phyloP scores from a whole-genome alignment of 2,113 vertebrate genomes.

The Mus spicilegus region DNA sequence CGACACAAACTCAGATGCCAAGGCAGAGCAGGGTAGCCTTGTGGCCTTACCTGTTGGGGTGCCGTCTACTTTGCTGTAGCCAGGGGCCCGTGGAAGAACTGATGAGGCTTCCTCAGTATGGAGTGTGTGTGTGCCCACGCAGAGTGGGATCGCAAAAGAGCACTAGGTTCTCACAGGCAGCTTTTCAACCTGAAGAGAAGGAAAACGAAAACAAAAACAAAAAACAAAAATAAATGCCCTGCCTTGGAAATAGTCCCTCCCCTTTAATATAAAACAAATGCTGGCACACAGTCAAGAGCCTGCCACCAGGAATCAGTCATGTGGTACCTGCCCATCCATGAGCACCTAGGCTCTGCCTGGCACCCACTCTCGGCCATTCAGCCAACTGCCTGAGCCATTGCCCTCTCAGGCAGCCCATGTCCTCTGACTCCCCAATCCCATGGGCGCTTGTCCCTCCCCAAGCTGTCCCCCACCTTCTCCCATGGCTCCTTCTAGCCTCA shows the following conservation, averaged over 20 bases:
- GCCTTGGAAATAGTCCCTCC: neutral
- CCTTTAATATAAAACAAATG: neutral
- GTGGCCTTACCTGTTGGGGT: constrained; percentile 73
- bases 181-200: constrained; percentile 82
- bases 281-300: neutral
- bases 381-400: too few relatives aligned
- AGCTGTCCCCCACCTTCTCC: fast-evolving
- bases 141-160: neutral
- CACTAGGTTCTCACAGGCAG: constrained; percentile 70
- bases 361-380: fast-evolving
- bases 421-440: neutral
- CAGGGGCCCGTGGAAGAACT: neutral
- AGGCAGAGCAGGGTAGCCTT: fast-evolving
- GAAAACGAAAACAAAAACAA: neutral
- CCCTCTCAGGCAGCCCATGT: neutral
- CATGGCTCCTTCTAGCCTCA: fast-evolving
- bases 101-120: neutral
- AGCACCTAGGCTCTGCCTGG: neutral
- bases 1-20: fast-evolving
- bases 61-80: neutral
- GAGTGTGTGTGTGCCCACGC: fast-evolving
- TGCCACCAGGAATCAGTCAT: neutral
- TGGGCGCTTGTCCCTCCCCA: fast-evolving
- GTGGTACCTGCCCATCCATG: neutral
- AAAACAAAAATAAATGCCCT: neutral